Evolutionary conservation across 2,113 vertebrate genomes (phyloP).

Genomic region (Vulpes vulpes): DNA sequence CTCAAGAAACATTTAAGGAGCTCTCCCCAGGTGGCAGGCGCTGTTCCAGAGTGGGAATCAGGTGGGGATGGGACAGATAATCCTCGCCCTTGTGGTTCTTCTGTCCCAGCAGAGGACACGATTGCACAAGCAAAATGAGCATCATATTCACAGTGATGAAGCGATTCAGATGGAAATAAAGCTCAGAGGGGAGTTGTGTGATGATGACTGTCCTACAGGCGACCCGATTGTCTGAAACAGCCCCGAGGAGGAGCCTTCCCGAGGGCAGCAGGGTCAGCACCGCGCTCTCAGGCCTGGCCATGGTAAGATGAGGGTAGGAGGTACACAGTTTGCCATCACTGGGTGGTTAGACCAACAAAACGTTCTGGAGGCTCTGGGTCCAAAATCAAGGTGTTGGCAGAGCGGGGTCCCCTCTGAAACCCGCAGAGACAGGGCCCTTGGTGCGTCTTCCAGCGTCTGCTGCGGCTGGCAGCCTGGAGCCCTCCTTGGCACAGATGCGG

Average conservation of each 20-base stretch:
- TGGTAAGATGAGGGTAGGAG: fast-evolving
- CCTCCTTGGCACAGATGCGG: not conserved
- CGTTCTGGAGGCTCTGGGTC: fast-evolving
- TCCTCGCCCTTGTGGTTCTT: fast-evolving
- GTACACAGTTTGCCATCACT: fast-evolving
- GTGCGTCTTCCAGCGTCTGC: too few species aligned
- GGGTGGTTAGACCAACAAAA: fast-evolving
- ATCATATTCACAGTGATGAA: fast-evolving
- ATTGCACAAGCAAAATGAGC: fast-evolving
- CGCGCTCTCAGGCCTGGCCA: fast-evolving
- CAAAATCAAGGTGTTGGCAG: fast-evolving
- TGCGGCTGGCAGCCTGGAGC: too few species aligned
- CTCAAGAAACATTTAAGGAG: fast-evolving
- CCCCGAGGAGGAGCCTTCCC: fast-evolving
- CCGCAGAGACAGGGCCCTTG: fast-evolving
- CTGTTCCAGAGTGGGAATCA: fast-evolving
- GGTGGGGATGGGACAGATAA: fast-evolving
- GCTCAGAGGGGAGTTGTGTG: fast-evolving
- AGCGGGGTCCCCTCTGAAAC: fast-evolving
- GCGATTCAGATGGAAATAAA: fast-evolving
- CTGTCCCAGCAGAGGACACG: fast-evolving
- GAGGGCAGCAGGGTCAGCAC: fast-evolving
- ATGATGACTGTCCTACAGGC: fast-evolving
- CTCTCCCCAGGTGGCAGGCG: fast-evolving
- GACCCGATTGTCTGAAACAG: fast-evolving